A percentile compares a stretch with the other conserved stretches of the same genome.
Evolutionary conservation across 2,888 invertebrate species (phyloP).

Genomic region (Xestia sexstrigata): DNA sequence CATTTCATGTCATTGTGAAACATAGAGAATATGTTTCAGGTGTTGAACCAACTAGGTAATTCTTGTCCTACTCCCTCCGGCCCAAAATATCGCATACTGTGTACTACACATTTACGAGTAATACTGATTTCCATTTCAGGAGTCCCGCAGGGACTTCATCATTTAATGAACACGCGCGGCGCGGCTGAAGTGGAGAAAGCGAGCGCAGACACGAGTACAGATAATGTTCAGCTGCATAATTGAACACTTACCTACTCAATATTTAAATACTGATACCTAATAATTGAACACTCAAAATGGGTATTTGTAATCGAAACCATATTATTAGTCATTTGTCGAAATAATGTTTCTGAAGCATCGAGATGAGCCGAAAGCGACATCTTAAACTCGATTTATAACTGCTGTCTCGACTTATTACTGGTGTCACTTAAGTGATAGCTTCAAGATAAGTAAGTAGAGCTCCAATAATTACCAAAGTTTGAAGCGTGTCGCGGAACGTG

Average conservation of each 20-base stretch:
- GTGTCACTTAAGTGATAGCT: constrained; percentile 65
- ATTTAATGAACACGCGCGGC: constrained; percentile 45
- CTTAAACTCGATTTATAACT: constrained; percentile 64
- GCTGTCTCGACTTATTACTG: constrained; percentile 64
- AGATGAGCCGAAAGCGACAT: constrained; percentile 52
- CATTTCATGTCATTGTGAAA: background rate
- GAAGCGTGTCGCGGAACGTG: constrained; percentile 59
- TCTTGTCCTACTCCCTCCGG: background rate
- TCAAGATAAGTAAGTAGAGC: constrained; percentile 65
- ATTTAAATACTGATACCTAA: constrained; percentile 15
- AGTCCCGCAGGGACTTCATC: constrained; percentile 43
- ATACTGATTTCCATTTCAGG: constrained; percentile 39
- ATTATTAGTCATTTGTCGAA: constrained; percentile 36
- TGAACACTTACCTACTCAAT: constrained; percentile 26
- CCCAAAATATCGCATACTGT: background rate
- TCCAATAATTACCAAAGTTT: constrained; percentile 66
- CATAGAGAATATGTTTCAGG: background rate
- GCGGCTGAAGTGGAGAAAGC: constrained; percentile 31
- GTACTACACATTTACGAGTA: constrained; percentile 24
- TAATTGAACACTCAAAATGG: constrained; percentile 3
- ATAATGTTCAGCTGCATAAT: constrained; percentile 47
- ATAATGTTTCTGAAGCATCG: constrained; percentile 41
- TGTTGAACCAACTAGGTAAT: background rate
- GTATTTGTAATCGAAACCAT: constrained; percentile 17
- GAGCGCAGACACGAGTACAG: constrained; percentile 8